Percentiles rank a stretch among this genome's conserved stretches.
phyloP scores from a whole-genome alignment of 2,113 vertebrate species.

The Calonectris borealis region DNA sequence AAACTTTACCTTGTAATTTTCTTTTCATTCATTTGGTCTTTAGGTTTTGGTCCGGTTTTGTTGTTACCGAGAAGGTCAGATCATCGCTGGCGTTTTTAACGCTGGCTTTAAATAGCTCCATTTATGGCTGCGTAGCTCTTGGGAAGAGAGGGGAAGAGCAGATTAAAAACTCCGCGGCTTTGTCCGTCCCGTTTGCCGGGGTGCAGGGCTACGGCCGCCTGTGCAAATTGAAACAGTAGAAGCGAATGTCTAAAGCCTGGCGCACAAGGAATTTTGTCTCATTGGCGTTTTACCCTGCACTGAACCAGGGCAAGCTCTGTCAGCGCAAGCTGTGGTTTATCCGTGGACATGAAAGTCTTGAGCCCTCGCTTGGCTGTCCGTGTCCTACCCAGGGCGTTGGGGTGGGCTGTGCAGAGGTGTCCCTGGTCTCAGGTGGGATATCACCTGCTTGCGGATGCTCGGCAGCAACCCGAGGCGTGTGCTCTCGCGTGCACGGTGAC shows the following conservation, averaged over 20 bases:
- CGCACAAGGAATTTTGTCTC: background rate
- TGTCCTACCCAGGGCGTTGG: fast-evolving
- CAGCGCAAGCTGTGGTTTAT: background rate
- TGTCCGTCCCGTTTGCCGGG: background rate
- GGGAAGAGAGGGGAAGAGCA: background rate
- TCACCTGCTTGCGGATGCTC: background rate
- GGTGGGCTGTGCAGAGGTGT: background rate
- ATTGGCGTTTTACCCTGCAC: fast-evolving
- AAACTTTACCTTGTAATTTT: constrained; percentile 52
- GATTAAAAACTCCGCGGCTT: background rate
- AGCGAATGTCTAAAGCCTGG: background rate
- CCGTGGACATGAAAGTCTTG: background rate
- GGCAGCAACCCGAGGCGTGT: fast-evolving
- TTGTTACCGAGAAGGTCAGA: background rate
- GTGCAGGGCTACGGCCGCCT: background rate
- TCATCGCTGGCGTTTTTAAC: background rate
- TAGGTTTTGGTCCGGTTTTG: background rate
- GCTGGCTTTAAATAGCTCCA: background rate
- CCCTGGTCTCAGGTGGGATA: background rate
- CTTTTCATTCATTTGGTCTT: constrained; percentile 15
- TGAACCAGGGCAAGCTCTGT: background rate
- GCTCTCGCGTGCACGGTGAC: fast-evolving
- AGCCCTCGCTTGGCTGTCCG: background rate
- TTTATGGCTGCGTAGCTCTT: background rate
- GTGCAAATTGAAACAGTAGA: background rate